Percentiles rank a stretch among this genome's conserved stretches.
These are phyloP conservation scores for Palloptera scutellata DNA, from an alignment of 2,888 invertebrate genomes.

Conservation along the genomic window DNA sequence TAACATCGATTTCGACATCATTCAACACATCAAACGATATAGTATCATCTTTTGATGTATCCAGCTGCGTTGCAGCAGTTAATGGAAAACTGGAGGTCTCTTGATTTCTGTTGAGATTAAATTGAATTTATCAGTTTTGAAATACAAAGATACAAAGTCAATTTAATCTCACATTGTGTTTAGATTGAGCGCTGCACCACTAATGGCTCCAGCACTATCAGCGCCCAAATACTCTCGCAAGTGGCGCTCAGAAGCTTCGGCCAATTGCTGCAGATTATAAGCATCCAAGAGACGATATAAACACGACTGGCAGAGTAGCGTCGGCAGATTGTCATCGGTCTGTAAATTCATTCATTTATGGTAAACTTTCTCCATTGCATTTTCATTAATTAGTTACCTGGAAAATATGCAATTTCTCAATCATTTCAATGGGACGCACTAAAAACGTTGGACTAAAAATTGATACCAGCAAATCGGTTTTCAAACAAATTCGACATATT, in stretches of 20 bases:
- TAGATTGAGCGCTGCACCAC: neutral
- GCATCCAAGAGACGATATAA: constrained; percentile 53
- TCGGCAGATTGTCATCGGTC: constrained; percentile 49
- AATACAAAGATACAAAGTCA: constrained; percentile 32
- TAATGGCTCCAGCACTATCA: constrained; percentile 9
- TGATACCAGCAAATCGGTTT: constrained; percentile 50
- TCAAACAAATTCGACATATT: constrained; percentile 56
- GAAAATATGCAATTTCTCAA: constrained; percentile 50
- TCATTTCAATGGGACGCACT: constrained; percentile 53
- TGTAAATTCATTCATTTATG: constrained; percentile 8
- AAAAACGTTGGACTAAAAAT: constrained; percentile 51
- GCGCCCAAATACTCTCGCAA: constrained; percentile 48
- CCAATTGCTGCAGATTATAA: constrained; percentile 54
- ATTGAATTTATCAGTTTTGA: constrained; percentile 41
- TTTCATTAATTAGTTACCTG: constrained; percentile 42
- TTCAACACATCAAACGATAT: constrained; percentile 48
- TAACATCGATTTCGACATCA: constrained; percentile 53
- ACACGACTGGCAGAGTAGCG: constrained; percentile 54
- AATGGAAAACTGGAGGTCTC: constrained; percentile 26
- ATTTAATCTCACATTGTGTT: constrained; percentile 41
- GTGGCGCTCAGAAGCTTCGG: constrained; percentile 52
- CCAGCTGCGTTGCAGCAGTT: constrained; percentile 15
- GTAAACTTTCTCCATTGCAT: neutral
- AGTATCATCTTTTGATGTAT: constrained; percentile 37
- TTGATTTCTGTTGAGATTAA: constrained; percentile 43